phyloP scores from a whole-genome alignment of 2,113 vertebrate genomes.

The Syngnathus typhle region DNA sequence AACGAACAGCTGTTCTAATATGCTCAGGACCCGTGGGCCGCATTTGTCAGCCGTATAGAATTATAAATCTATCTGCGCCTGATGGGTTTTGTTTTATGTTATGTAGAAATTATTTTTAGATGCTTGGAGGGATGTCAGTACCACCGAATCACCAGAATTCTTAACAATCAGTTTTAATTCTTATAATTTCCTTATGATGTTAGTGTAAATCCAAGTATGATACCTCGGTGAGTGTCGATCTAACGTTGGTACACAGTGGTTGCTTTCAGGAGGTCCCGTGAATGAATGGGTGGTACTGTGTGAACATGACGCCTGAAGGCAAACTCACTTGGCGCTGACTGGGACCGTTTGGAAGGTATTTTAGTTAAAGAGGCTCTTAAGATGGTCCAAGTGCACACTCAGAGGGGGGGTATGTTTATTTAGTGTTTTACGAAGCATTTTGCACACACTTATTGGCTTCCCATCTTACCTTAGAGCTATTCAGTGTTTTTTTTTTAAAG shows the following conservation, averaged over 20 bases:
- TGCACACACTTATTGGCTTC: background rate
- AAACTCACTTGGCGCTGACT: slow-evolving; percentile 22
- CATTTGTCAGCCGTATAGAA: background rate
- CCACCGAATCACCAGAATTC: background rate
- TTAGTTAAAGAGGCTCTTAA: slow-evolving; percentile 24
- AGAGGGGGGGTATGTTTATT: slow-evolving; percentile 18
- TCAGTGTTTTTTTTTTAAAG: background rate
- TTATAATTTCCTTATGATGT: background rate
- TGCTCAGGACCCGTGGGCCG: background rate
- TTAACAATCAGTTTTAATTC: background rate
- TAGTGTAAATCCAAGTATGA: slow-evolving; percentile 15
- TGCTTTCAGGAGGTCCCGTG: slow-evolving; percentile 7
- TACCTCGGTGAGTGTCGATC: slow-evolving; percentile 5
- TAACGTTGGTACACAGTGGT: slow-evolving; percentile 39
- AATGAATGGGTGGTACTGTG: slow-evolving; percentile 52
- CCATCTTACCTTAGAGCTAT: background rate
- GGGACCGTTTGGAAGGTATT: slow-evolving; percentile 24
- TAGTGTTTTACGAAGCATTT: slow-evolving; percentile 2
- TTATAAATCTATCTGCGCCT: background rate
- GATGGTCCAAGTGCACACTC: slow-evolving; percentile 15
- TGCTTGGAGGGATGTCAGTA: background rate
- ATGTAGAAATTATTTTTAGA: background rate
- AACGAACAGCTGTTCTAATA: background rate
- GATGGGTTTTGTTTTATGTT: background rate
- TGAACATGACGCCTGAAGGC: slow-evolving; percentile 13